These are phyloP conservation scores for Caracal caracal DNA, from an alignment of 2,113 vertebrate species.

Conservation along the genomic window DNA sequence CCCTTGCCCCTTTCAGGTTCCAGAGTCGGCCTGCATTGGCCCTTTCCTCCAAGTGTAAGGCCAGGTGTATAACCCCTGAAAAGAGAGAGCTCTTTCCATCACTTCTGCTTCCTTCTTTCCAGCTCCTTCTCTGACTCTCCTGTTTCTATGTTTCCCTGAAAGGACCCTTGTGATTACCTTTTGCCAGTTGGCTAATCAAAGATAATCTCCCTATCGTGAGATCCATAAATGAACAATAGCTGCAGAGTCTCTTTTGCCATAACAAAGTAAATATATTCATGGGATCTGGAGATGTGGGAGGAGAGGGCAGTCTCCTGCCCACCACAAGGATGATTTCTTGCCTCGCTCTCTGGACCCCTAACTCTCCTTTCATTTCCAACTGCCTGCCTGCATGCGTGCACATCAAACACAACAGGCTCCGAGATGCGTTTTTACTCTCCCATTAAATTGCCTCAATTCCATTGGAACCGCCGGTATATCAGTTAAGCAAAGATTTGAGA, in stretches of 20 bases:
- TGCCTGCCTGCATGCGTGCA: not conserved
- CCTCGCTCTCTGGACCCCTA: not conserved
- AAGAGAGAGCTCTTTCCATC: not conserved
- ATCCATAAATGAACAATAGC: not conserved
- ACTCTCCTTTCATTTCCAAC: not conserved
- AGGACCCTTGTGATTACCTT: not conserved
- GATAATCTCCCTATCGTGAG: not conserved
- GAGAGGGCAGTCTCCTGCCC: not conserved
- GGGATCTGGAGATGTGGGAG: not conserved
- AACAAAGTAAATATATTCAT: too few relatives aligned
- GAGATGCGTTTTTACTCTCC: not conserved
- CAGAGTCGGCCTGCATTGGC: rapidly evolving
- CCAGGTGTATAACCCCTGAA: not conserved
- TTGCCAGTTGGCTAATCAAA: not conserved
- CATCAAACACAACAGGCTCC: not conserved
- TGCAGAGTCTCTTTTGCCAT: not conserved
- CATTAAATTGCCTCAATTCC: not conserved
- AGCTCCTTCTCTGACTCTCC: not conserved
- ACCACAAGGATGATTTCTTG: not conserved
- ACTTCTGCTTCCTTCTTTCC: not conserved
- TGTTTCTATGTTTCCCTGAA: not conserved
- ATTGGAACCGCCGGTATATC: not conserved
- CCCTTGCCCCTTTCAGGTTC: not conserved
- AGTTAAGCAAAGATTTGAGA: not conserved
- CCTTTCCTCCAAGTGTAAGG: not conserved